Evolutionary conservation across 2,888 invertebrate species (phyloP).

Genomic region (Lordiphosa andalusiaca): DNA sequence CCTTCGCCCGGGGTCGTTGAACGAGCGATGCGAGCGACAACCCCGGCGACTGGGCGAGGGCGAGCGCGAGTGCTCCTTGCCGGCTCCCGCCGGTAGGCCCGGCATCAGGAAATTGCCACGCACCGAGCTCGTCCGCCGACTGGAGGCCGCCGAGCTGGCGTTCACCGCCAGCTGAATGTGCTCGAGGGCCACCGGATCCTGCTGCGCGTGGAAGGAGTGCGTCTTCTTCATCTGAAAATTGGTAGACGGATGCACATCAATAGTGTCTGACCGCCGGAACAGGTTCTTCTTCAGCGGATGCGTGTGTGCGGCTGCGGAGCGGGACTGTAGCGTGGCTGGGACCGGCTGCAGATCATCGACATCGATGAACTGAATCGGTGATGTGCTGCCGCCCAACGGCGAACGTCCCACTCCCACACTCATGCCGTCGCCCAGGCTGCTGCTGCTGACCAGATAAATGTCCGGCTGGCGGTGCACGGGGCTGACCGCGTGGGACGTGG

Average conservation of each 20-base stretch:
- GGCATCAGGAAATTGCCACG: slow-evolving; percentile 79
- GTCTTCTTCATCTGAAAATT: slow-evolving; percentile 81
- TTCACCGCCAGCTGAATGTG: slow-evolving; percentile 71
- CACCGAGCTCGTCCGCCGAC: slow-evolving; percentile 79
- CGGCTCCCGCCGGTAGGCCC: slow-evolving; percentile 56
- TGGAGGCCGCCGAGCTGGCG: slow-evolving; percentile 68
- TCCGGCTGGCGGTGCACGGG: slow-evolving; percentile 74
- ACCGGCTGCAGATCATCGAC: slow-evolving; percentile 74
- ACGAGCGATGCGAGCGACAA: slow-evolving; percentile 80
- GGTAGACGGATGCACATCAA: slow-evolving; percentile 80
- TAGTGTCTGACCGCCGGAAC: slow-evolving; percentile 80
- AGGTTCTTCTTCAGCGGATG: slow-evolving; percentile 78
- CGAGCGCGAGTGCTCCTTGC: slow-evolving; percentile 78
- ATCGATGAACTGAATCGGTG: slow-evolving; percentile 77
- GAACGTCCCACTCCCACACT: slow-evolving; percentile 53
- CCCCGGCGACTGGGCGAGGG: slow-evolving; percentile 80
- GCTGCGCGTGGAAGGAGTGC: slow-evolving; percentile 80
- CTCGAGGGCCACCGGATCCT: slow-evolving; percentile 78
- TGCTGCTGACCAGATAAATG: slow-evolving; percentile 80
- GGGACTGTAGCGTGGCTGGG: slow-evolving; percentile 56
- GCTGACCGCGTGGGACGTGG: slow-evolving; percentile 76
- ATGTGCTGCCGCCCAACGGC: slow-evolving; percentile 72
- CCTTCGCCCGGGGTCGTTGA: slow-evolving; percentile 77
- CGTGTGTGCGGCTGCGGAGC: slow-evolving; percentile 63
- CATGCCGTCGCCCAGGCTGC: slow-evolving; percentile 76